These are phyloP conservation scores for Haplochromis vanheusdeni DNA, from an alignment of 2,113 vertebrate species.

Conservation along the genomic window DNA sequence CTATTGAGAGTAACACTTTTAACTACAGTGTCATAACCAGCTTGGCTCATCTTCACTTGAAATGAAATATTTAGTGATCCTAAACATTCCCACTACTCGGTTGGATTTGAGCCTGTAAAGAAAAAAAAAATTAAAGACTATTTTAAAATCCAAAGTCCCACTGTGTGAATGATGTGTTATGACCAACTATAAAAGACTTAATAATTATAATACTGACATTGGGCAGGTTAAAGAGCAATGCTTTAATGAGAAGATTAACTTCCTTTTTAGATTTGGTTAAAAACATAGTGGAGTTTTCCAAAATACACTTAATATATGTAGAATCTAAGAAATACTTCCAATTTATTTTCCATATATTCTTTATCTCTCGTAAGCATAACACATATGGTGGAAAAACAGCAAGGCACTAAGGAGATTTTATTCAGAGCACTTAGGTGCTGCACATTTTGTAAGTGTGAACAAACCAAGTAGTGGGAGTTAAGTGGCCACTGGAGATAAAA, in stretches of 20 bases:
- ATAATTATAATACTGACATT: neutral
- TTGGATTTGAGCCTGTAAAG: slow-evolving; percentile 6
- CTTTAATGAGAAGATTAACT: neutral
- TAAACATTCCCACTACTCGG: neutral
- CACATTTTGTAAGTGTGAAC: neutral
- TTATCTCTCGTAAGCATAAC: neutral
- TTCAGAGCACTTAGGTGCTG: neutral
- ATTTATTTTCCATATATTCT: neutral
- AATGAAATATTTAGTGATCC: slow-evolving; percentile 58
- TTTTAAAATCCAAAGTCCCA: slow-evolving; percentile 45
- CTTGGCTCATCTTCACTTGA: slow-evolving; percentile 8
- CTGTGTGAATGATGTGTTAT: slow-evolving; percentile 22
- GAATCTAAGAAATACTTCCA: neutral
- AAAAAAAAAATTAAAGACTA: neutral
- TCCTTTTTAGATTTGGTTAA: neutral
- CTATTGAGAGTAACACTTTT: slow-evolving; percentile 42
- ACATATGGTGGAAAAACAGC: neutral
- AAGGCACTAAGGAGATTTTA: neutral
- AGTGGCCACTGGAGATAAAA: neutral
- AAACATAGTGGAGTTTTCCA: neutral
- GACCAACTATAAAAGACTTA: slow-evolving; percentile 16
- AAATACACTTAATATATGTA: neutral
- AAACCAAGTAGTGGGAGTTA: neutral
- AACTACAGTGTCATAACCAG: slow-evolving; percentile 45
- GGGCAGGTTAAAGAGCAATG: neutral